Conservation (phyloP, 1,140 invertebrate species). For the Drosophila seguyi region DNA sequence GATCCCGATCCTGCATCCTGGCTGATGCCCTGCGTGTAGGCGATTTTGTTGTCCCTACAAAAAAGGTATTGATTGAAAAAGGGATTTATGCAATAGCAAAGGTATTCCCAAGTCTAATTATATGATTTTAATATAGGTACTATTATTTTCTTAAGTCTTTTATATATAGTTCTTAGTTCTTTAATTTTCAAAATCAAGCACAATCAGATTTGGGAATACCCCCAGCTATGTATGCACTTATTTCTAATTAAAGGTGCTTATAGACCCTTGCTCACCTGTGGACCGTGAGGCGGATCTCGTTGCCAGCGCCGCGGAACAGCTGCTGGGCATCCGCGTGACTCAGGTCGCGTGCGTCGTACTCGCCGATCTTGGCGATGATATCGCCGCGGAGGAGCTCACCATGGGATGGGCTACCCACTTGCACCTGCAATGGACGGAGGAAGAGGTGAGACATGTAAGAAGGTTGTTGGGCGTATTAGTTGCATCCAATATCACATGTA, state of each 20-base stretch:
- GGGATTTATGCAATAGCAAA: no score
- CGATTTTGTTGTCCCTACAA: constrained; percentile 84
- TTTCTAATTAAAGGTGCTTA: background rate
- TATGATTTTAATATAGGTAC: background rate
- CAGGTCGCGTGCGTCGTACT: constrained; percentile 93
- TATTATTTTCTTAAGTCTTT: no score
- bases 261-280: constrained; percentile 86
- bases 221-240: background rate
- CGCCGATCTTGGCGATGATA: constrained; percentile 94
- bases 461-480: constrained; percentile 21
- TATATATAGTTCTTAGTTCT: background rate
- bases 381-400: constrained; percentile 94
- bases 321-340: constrained; percentile 96
- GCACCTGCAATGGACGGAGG: constrained; percentile 86
- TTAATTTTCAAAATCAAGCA: background rate
- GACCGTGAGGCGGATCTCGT: constrained; percentile 88
- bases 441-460: constrained; percentile 8
- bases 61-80: no score
- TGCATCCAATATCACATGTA: constrained; percentile 8
- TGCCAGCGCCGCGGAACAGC: constrained; percentile 92
- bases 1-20: constrained; percentile 58
- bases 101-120: background rate
- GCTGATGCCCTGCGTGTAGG: constrained; percentile 75
- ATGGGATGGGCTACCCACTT: constrained; percentile 90
- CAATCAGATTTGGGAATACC: background rate